Evolutionary conservation across 1,140 invertebrate genomes (phyloP).

Genomic region (Brachionus koreanus): DNA sequence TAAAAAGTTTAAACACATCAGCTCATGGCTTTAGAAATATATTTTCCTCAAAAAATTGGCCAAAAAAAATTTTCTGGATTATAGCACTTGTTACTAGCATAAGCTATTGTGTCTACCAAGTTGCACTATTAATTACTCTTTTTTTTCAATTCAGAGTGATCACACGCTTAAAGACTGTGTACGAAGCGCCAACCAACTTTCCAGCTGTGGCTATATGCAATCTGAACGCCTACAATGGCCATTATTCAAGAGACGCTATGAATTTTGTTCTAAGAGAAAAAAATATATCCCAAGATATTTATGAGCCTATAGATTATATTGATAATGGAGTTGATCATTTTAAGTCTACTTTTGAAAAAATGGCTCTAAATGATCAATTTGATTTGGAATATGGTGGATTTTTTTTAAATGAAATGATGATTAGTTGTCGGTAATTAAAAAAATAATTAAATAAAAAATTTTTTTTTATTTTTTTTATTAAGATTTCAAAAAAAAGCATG

Average conservation of each 20-base stretch:
- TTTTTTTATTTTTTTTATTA: neutral
- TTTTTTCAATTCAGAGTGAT: neutral
- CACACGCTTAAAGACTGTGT: neutral
- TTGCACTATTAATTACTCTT: neutral
- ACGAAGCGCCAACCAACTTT: neutral
- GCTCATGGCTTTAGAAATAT: neutral
- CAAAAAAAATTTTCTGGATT: conserved; percentile 8
- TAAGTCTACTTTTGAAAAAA: neutral
- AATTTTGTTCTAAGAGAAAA: neutral
- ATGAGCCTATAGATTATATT: neutral
- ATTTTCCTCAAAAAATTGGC: neutral
- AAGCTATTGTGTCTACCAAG: neutral
- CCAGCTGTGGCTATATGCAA: conserved; percentile 9
- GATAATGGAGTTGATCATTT: neutral
- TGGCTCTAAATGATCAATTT: neutral
- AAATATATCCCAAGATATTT: neutral
- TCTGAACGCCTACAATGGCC: conserved; percentile 7
- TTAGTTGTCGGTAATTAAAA: conserved; percentile 22
- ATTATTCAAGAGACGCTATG: neutral
- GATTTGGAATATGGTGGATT: neutral
- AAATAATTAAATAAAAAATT: neutral
- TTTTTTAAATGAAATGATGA: conserved; percentile 6
- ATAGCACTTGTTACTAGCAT: neutral
- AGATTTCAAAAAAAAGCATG: conserved; percentile 44
- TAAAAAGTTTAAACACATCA: neutral